Percentiles rank a stretch among this genome's conserved stretches.
Conservation (phyloP, 2,113 vertebrate genomes). For the Columba janthina region DNA sequence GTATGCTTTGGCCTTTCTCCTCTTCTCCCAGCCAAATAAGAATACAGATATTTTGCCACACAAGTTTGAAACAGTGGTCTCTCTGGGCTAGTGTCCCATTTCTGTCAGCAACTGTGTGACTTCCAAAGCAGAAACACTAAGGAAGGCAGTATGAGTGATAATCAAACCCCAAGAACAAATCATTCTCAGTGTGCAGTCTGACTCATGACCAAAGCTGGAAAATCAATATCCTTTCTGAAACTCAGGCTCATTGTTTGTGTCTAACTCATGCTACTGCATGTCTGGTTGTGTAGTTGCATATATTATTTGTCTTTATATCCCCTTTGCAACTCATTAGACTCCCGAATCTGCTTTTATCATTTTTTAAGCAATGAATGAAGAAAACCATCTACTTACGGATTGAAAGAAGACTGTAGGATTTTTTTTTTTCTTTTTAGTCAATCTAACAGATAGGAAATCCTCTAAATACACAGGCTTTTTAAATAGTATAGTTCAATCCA, state of each 20-base stretch:
- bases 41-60: neutral
- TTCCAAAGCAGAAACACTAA: neutral
- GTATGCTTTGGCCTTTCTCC: neutral
- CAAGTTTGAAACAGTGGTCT: neutral
- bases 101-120: neutral
- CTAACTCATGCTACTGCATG: neutral
- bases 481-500: neutral
- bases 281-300: neutral
- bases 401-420: neutral
- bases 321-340: neutral
- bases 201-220: neutral
- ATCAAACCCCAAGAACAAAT: neutral
- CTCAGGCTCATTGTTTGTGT: neutral
- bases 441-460: neutral
- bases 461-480: neutral
- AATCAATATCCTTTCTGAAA: neutral
- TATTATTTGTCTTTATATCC: neutral
- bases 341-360: neutral
- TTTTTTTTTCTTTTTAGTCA: neutral
- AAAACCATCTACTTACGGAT: neutral
- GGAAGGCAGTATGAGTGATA: neutral
- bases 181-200: neutral
- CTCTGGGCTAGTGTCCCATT: neutral
- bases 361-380: neutral
- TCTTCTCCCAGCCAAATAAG: neutral